Evolutionary conservation across 2,797 vertebrate genomes (phyloP).

Genomic region (Spinibarbus caldwelli): DNA sequence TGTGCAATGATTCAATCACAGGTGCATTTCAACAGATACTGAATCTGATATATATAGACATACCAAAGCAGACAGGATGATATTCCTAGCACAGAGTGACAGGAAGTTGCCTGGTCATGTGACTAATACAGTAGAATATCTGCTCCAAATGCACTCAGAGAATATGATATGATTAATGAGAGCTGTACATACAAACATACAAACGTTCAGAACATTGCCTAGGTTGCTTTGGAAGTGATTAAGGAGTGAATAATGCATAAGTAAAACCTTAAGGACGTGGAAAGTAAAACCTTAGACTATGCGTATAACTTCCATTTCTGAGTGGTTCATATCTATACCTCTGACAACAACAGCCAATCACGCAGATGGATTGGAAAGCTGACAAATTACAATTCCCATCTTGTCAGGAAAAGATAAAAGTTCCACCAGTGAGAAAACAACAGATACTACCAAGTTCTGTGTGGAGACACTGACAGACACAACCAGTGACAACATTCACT

Average conservation of each 20-base stretch:
- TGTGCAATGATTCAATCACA: slow-evolving; percentile 51
- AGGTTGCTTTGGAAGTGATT: background rate
- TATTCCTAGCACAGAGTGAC: slow-evolving; percentile 41
- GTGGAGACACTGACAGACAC: background rate
- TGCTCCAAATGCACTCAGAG: background rate
- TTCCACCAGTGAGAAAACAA: background rate
- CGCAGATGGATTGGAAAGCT: background rate
- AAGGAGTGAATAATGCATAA: background rate
- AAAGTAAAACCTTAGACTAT: background rate
- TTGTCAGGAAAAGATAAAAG: background rate
- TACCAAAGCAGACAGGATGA: slow-evolving; percentile 50
- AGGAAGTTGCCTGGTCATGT: background rate
- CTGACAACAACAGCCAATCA: background rate
- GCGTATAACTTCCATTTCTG: background rate
- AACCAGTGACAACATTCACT: background rate
- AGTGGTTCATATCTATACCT: background rate
- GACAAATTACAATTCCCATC: background rate
- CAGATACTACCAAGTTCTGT: background rate
- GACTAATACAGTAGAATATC: background rate
- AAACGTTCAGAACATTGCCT: background rate
- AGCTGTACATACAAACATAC: background rate
- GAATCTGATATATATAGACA: slow-evolving; percentile 49
- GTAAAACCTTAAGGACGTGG: background rate
- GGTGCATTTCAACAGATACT: slow-evolving; percentile 45
- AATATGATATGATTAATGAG: background rate